Base-by-base conservation (phyloP, 2,888 invertebrate species). In the Phoronis australis region DNA sequence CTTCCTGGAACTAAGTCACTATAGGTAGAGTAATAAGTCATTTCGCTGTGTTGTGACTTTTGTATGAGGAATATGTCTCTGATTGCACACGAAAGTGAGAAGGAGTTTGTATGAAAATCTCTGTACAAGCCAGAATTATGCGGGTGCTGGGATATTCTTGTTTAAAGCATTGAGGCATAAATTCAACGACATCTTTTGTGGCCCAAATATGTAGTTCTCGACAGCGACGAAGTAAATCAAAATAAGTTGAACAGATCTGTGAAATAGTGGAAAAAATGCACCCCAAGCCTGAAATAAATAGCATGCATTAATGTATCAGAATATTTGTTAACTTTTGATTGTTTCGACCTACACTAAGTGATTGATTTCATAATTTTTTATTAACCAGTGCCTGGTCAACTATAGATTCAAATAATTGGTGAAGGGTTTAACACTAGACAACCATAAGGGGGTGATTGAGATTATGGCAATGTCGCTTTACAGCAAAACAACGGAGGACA, bases 61-160 rank as follows among this genome's bases (percentile, higher is more conserved):
- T 52, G 27, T 50, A 50, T 20, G 42, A 21, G 15, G 47, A 46
- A 37, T 50, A 51, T 18, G 37, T 44, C 24, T 42, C 26, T 3
- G 38, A 37, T 23, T 51, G n/a, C n/a, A n/a, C n/a, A n/a, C n/a
- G n/a, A n/a, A n/a, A n/a, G n/a, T n/a, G n/a, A n/a, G n/a, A n/a
- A 23, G 52, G 25, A 41, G 37, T 54, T 31, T 56, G 43, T 26
- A 42, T 26, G 25, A 50, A 47, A 2, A 56, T 31, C 38, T 56
- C 53, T 21, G 50, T 53, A 26, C 50, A 47, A 37, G 53, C 52
- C 35, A 53, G 31, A 9, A 52, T 55, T 1, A 48, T 48, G 22
- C 50, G 18, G 3, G 51, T 53, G 9, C 45, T 23, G 22, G 55
- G 53, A 37, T 48, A 56, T 21, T 46, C 45, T 20, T 27, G n/a